Percentiles rank a stretch among this genome's conserved stretches.
These are phyloP conservation scores for Balaenoptera acutorostrata DNA, from an alignment of 2,113 vertebrate genomes.

Conservation along the genomic window DNA sequence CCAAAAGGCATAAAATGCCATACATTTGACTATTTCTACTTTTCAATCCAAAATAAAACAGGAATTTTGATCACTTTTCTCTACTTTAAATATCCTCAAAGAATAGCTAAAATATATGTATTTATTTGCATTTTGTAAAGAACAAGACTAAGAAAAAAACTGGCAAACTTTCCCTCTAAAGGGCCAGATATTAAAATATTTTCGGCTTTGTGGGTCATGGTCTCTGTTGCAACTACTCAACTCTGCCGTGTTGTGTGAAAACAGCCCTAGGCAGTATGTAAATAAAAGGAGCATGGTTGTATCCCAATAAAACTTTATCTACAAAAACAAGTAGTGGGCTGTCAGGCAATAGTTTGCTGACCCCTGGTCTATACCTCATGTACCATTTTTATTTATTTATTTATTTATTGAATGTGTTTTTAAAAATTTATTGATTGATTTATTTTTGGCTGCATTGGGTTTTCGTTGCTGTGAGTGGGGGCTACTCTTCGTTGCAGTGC, in stretches of 20 bases:
- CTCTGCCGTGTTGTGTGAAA: not conserved
- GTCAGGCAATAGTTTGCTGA: not conserved
- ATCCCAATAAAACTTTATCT: not conserved
- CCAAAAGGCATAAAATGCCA: not conserved
- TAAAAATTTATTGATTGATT: no score
- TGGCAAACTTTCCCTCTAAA: not conserved
- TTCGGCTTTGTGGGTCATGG: not conserved
- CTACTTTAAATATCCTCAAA: not conserved
- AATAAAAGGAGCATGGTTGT: not conserved
- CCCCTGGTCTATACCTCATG: not conserved
- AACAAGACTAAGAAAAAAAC: not conserved
- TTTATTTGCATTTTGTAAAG: not conserved
- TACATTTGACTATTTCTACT: not conserved
- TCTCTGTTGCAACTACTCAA: not conserved
- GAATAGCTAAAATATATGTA: not conserved
- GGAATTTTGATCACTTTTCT: not conserved
- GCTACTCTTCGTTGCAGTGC: no score
- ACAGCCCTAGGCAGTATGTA: not conserved
- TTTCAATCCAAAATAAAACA: not conserved
- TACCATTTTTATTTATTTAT: not conserved
- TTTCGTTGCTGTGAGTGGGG: no score
- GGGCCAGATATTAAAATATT: not conserved
- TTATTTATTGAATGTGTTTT: no score
- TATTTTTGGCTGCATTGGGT: no score
- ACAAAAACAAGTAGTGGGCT: not conserved